phyloP scores from a whole-genome alignment of 2,888 invertebrate genomes.

The Clitarchus hookeri region DNA sequence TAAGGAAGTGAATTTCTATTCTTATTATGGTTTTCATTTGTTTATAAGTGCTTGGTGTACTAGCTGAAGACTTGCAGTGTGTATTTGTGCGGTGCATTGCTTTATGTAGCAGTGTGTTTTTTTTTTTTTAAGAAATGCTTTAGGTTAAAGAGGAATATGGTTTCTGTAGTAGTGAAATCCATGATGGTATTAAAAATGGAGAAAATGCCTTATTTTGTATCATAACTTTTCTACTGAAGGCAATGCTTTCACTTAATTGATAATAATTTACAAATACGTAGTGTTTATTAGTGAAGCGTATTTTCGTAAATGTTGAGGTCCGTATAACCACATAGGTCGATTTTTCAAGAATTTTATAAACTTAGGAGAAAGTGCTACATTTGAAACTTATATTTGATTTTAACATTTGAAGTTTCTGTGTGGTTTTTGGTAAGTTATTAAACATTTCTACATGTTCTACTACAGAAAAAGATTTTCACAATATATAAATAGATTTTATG shows the following conservation, averaged over 20 bases:
- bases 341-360: not conserved
- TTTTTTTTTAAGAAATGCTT: not conserved
- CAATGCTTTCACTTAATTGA: not conserved
- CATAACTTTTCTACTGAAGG: not conserved
- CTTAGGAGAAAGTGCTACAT: not conserved
- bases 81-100: not conserved
- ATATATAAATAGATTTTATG: not conserved
- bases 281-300: not conserved
- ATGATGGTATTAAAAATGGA: not conserved
- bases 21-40: not conserved
- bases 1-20: not conserved
- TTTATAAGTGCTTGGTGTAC: not conserved
- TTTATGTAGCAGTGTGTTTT: not conserved
- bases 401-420: no score
- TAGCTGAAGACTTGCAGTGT: not conserved
- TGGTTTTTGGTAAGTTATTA: no score
- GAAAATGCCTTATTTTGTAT: constrained; percentile 9
- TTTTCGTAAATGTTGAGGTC: not conserved
- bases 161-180: not conserved
- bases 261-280: not conserved
- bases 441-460: no score
- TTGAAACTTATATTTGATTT: not conserved
- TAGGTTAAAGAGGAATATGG: not conserved
- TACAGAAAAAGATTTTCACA: not conserved
- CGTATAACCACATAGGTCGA: not conserved